Evolutionary conservation across 2,113 vertebrate genomes (phyloP).

Genomic region (Alectura lathami): DNA sequence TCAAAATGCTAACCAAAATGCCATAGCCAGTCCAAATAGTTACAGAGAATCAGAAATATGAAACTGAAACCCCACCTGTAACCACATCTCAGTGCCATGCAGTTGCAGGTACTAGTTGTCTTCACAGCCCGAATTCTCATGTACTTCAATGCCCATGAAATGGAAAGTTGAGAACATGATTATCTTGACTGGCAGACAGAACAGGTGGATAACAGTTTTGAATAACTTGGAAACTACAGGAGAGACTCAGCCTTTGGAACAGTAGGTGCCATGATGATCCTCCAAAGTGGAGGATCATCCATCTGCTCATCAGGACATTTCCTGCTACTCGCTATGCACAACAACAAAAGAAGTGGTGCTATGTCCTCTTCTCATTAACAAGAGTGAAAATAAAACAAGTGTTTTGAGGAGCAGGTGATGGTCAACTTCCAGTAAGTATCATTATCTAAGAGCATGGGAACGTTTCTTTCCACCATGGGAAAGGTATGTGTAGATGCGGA

Average conservation of each 20-base stretch:
- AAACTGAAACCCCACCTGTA: neutral
- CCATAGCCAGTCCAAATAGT: neutral
- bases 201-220: neutral
- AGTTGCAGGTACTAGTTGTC: constrained; percentile 17
- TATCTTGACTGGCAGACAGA: neutral
- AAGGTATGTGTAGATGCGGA: neutral
- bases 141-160: neutral
- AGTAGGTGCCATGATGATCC: neutral
- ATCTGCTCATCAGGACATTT: neutral
- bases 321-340: neutral
- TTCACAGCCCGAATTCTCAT: neutral
- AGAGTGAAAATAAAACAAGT: neutral
- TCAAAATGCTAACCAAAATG: constrained; percentile 24
- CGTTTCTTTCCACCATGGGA: neutral
- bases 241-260: neutral
- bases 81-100: neutral
- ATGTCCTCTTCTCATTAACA: neutral
- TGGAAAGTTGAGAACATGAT: neutral
- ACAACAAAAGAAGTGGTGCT: neutral
- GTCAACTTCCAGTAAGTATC: neutral
- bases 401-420: neutral
- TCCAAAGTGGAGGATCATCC: no score
- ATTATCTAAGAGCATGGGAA: neutral
- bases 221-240: neutral
- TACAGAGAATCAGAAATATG: neutral